These are phyloP conservation scores for Scaptomyza montana DNA, from an alignment of 1,140 invertebrate genomes.

Conservation along the genomic window DNA sequence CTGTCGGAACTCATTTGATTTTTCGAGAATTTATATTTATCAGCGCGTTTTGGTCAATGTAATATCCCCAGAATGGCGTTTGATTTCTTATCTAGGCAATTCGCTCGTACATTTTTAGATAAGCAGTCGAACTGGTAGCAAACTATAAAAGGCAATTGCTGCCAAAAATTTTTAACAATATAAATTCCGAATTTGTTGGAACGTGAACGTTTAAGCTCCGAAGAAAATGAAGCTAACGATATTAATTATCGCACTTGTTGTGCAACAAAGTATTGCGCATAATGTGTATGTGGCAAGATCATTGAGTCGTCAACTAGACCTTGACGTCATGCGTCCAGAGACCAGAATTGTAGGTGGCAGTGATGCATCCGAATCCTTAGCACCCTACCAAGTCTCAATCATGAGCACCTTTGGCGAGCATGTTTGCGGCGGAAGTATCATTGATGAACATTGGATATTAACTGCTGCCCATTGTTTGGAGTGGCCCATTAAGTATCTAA, in stretches of 20 bases:
- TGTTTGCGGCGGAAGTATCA: slow-evolving; percentile 84
- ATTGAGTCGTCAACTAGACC: slow-evolving; percentile 40
- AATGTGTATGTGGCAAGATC: slow-evolving; percentile 12
- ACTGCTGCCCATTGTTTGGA: slow-evolving; percentile 84
- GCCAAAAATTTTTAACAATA: slow-evolving; percentile 35
- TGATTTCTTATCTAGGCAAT: slow-evolving; percentile 47
- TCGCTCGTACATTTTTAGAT: slow-evolving; percentile 42
- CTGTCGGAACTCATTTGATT: slow-evolving; percentile 15
- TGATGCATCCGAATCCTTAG: slow-evolving; percentile 74
- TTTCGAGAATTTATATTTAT: slow-evolving; percentile 36
- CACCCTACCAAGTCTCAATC: slow-evolving; percentile 84
- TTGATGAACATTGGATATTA: slow-evolving; percentile 75
- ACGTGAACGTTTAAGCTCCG: slow-evolving; percentile 12
- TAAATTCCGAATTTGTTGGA: slow-evolving; percentile 41
- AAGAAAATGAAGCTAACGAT: slow-evolving; percentile 51
- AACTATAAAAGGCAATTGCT: slow-evolving; percentile 57
- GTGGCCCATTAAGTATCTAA: slow-evolving; percentile 72
- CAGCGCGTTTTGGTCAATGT: slow-evolving; percentile 57
- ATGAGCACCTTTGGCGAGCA: slow-evolving; percentile 74
- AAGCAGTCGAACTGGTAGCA: slow-evolving; percentile 27
- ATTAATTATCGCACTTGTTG: slow-evolving; percentile 32
- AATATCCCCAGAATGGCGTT: slow-evolving; percentile 59
- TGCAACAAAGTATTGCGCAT: slow-evolving; percentile 35
- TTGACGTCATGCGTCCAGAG: slow-evolving; percentile 40
- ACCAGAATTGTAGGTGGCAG: slow-evolving; percentile 83